Conservation (phyloP, 2,797 vertebrate genomes). For the Ciconia nigra region DNA sequence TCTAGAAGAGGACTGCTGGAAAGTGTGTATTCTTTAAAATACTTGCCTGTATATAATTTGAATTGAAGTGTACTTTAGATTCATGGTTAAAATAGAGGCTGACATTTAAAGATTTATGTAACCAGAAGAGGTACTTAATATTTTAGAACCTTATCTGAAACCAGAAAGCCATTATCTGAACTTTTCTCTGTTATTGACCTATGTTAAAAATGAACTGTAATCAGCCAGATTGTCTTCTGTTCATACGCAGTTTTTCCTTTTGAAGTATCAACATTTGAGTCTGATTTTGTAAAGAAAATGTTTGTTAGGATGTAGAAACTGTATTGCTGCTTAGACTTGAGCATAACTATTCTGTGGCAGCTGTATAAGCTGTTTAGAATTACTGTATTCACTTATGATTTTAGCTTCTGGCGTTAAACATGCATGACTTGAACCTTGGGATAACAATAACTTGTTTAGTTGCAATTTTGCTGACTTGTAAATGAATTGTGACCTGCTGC, state of each 20-base stretch:
- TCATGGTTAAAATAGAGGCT: background rate
- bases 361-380: background rate
- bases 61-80: background rate
- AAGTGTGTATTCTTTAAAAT: background rate
- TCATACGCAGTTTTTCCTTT: background rate
- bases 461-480: conserved; percentile 32
- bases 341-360: background rate
- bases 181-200: background rate
- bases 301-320: background rate
- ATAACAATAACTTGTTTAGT: conserved; percentile 26
- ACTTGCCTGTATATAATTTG: background rate
- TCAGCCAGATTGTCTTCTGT: background rate
- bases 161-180: conserved; percentile 36
- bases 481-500: conserved; percentile 40
- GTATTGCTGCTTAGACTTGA: background rate
- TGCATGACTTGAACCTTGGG: conserved; percentile 54
- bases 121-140: background rate
- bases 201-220: background rate
- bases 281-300: background rate
- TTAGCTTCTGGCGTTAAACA: conserved; percentile 30
- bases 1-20: background rate
- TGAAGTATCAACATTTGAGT: background rate
- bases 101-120: background rate
- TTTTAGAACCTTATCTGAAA: background rate
- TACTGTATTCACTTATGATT: background rate